Percentiles rank a stretch among this genome's conserved stretches.
Evolutionary conservation across 2,888 invertebrate species (phyloP).

Genomic region (Lasioglossum calceatum): DNA sequence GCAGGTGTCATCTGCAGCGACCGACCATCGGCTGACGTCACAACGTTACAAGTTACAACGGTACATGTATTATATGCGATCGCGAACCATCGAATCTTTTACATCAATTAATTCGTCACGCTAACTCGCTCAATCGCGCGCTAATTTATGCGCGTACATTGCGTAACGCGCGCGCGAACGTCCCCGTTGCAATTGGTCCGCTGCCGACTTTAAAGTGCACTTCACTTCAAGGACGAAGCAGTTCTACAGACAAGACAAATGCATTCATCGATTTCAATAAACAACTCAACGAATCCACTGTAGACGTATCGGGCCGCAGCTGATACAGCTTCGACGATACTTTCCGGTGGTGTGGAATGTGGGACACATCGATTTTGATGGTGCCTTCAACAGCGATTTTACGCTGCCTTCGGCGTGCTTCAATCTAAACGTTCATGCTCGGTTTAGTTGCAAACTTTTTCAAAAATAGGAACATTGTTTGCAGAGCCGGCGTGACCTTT

Average conservation of each 20-base stretch:
- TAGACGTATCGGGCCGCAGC: conserved; percentile 2
- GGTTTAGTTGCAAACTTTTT: too few species aligned
- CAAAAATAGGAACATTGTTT: too few species aligned
- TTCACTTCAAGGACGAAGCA: too few species aligned
- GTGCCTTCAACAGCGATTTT: neutral
- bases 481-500: too few species aligned
- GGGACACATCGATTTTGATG: neutral
- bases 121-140: neutral
- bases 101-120: conserved; percentile 17
- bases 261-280: conserved; percentile 51
- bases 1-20: conserved; percentile 45
- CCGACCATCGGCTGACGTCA: conserved; percentile 41
- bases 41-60: conserved; percentile 3
- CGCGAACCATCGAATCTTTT: neutral
- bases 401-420: too few species aligned
- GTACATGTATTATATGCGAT: neutral
- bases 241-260: neutral
- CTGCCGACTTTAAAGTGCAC: conserved; percentile 14
- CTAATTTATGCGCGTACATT: conserved; percentile 28
- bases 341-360: neutral
- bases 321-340: neutral
- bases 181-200: conserved; percentile 1
- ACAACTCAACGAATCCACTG: conserved; percentile 30
- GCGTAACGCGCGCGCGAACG: neutral
- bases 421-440: neutral